phyloP scores from a whole-genome alignment of 2,113 vertebrate genomes.

The Hemiscyllium ocellatum region DNA sequence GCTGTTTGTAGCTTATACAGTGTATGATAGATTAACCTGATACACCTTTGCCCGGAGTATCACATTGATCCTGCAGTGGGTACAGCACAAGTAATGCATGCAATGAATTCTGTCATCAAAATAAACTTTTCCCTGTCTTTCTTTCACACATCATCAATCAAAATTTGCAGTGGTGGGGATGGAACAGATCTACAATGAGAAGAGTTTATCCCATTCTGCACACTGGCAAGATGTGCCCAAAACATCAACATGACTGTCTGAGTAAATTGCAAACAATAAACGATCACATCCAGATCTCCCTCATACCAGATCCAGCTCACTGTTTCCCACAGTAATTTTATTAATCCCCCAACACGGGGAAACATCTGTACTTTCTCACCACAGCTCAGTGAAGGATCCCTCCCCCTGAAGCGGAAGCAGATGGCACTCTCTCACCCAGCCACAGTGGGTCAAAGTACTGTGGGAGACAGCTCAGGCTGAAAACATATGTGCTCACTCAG shows the following conservation, averaged over 20 bases:
- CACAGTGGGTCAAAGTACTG: not conserved
- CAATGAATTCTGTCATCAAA: not conserved
- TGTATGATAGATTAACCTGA: not conserved
- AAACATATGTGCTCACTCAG: not conserved
- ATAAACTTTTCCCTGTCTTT: not conserved
- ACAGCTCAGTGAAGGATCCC: not conserved
- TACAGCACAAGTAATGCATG: not conserved
- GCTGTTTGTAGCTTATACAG: not conserved
- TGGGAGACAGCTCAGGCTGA: not conserved
- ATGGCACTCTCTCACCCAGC: not conserved
- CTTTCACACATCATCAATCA: not conserved
- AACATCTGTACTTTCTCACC: conserved; percentile 19
- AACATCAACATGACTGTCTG: not conserved
- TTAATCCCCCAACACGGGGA: not conserved
- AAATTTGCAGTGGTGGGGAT: not conserved
- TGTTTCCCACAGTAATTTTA: not conserved
- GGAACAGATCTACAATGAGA: not conserved
- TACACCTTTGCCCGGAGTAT: not conserved
- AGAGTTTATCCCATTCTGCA: not conserved
- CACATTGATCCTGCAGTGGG: not conserved
- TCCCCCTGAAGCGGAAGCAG: not conserved
- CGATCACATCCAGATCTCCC: not conserved
- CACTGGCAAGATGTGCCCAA: not conserved
- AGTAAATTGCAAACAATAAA: not conserved
- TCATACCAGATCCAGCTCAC: not conserved